A percentile compares a stretch with the other conserved stretches of the same genome.
phyloP scores from a whole-genome alignment of 2,888 invertebrate genomes.

The Argyresthia albistria region DNA sequence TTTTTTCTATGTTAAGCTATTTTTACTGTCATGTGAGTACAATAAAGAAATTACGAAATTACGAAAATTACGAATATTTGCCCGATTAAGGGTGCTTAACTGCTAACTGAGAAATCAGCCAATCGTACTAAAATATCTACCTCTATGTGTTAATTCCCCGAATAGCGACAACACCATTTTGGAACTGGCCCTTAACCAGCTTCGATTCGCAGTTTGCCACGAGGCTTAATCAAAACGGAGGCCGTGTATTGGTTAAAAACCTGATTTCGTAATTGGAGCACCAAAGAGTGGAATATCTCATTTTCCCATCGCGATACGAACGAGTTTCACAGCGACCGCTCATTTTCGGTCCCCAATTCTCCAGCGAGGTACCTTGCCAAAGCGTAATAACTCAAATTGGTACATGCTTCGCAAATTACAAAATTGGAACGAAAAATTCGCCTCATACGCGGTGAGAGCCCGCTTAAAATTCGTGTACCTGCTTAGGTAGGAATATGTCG shows the following conservation, averaged over 20 bases:
- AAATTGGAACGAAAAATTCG: slow-evolving; percentile 37
- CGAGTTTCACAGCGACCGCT: slow-evolving; percentile 29
- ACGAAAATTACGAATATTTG: no score
- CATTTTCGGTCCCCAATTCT: slow-evolving; percentile 30
- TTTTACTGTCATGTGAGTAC: no score
- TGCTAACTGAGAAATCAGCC: no score
- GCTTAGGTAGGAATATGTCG: slow-evolving; percentile 1
- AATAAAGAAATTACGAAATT: no score
- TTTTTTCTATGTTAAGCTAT: no score
- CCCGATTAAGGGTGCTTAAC: no score
- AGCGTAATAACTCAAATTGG: slow-evolving; percentile 57
- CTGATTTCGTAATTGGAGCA: slow-evolving; percentile 1
- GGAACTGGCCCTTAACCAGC: no score
- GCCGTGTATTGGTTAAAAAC: slow-evolving; percentile 1
- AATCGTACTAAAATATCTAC: no score
- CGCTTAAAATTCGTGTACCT: slow-evolving; percentile 4
- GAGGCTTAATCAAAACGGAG: no score
- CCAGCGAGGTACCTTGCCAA: slow-evolving; percentile 16
- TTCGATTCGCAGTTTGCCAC: no score
- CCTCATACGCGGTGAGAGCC: neutral
- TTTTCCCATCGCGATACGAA: slow-evolving; percentile 30
- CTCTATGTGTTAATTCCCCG: no score
- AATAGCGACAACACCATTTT: no score
- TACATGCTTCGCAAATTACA: slow-evolving; percentile 58
- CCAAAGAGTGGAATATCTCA: slow-evolving; percentile 26